These are phyloP conservation scores for Selene dorsalis DNA, from an alignment of 2,797 vertebrate genomes.

Conservation along the genomic window DNA sequence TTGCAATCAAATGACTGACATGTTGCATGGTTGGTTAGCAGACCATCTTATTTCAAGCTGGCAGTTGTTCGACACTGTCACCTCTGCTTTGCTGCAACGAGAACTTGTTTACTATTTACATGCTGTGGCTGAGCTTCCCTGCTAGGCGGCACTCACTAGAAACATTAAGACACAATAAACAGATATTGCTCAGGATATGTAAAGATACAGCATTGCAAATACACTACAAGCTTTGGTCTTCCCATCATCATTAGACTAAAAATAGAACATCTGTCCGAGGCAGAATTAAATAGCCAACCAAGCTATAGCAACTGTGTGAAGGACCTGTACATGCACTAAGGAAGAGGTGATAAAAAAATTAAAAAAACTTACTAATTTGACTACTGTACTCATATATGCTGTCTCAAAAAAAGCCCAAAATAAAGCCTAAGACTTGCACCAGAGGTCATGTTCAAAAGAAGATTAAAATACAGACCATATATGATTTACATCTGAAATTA, in stretches of 20 bases:
- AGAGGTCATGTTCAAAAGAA: background rate
- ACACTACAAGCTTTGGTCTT: background rate
- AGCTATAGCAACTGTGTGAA: background rate
- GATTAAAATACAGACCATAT: background rate
- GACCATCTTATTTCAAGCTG: conserved; percentile 67
- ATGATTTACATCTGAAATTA: background rate
- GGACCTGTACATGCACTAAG: background rate
- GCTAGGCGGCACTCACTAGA: conserved; percentile 3
- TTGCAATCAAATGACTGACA: conserved; percentile 44
- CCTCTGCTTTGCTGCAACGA: conserved; percentile 63
- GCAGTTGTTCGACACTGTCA: conserved; percentile 66
- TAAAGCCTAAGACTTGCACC: background rate
- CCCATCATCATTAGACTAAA: background rate
- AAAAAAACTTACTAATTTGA: background rate
- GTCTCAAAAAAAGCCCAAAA: background rate
- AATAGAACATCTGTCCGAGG: background rate
- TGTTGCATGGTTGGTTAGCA: conserved; percentile 57
- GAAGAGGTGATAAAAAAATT: background rate
- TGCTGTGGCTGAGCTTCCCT: conserved; percentile 21
- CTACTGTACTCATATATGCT: background rate
- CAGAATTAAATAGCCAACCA: background rate
- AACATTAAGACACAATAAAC: conserved; percentile 17
- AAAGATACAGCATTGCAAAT: conserved; percentile 22
- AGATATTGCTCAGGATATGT: conserved; percentile 12
- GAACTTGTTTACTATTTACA: conserved; percentile 59